These are phyloP conservation scores for Ptychobarbus kaznakovi DNA, from an alignment of 2,797 vertebrate species.

Conservation along the genomic window DNA sequence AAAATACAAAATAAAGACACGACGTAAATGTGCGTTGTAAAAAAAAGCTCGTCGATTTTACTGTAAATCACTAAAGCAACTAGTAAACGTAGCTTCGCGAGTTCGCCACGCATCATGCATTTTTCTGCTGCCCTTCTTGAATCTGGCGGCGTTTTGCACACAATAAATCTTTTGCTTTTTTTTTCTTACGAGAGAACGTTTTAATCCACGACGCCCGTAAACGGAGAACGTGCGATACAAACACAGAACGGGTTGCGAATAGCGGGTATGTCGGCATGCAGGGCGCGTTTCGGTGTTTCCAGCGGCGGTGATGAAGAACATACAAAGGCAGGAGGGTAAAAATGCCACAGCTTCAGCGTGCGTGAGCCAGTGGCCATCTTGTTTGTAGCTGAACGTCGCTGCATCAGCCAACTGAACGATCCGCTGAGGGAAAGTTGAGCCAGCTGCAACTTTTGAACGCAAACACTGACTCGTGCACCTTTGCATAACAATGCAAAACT, in stretches of 20 bases:
- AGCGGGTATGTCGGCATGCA: neutral
- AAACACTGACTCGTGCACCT: conserved; percentile 23
- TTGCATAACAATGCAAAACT: conserved; percentile 32
- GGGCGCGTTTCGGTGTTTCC: conserved; percentile 31
- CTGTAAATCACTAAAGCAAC: conserved; percentile 25
- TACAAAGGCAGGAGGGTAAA: conserved; percentile 73
- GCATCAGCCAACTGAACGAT: conserved; percentile 47
- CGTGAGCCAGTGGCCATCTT: conserved; percentile 82
- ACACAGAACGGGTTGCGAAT: neutral
- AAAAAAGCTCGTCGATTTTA: neutral
- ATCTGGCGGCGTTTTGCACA: conserved; percentile 60
- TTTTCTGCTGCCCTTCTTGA: conserved; percentile 52
- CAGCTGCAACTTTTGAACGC: conserved; percentile 54
- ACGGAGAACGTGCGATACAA: neutral
- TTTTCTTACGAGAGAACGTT: neutral
- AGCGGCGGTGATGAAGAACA: conserved; percentile 41
- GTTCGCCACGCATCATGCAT: conserved; percentile 64
- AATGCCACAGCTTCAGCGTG: conserved; percentile 70
- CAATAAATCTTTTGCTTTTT: conserved; percentile 35
- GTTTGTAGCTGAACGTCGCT: conserved; percentile 62
- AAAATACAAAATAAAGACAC: neutral
- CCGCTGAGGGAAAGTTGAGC: conserved; percentile 53
- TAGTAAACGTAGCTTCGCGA: conserved; percentile 46
- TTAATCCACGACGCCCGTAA: conserved; percentile 11
- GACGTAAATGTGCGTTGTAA: neutral